phyloP scores from a whole-genome alignment of 2,113 vertebrate genomes.

The Merops nubicus region DNA sequence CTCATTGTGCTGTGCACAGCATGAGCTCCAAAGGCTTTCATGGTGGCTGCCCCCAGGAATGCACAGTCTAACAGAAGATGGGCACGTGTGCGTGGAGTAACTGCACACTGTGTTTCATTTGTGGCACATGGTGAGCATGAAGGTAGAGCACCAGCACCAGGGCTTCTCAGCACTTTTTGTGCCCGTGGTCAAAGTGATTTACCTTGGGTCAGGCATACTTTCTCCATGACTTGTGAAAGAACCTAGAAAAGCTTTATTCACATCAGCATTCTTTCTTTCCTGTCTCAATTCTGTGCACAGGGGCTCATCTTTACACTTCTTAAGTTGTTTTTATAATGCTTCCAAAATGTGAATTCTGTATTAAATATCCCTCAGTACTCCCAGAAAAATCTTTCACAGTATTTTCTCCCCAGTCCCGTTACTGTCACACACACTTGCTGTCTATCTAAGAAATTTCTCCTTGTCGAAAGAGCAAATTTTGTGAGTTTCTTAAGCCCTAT shows the following conservation, averaged over 20 bases:
- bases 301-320: background rate
- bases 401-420: background rate
- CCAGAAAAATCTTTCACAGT: background rate
- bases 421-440: background rate
- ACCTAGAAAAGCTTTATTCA: background rate
- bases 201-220: background rate
- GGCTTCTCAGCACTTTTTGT: background rate
- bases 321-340: background rate
- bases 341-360: background rate
- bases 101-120: background rate
- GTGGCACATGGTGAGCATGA: background rate
- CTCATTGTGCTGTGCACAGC: rapidly evolving
- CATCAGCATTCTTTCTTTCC: background rate
- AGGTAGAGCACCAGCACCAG: background rate
- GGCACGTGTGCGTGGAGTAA: rapidly evolving
- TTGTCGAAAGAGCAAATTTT: background rate
- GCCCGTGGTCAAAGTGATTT: background rate
- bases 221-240: background rate
- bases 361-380: background rate
- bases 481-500: background rate
- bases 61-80: background rate
- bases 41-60: background rate
- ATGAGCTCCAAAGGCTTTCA: background rate
- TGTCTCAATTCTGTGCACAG: background rate
- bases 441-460: background rate